phyloP scores from a whole-genome alignment of 1,140 invertebrate genomes.

The Batillaria attramentaria region DNA sequence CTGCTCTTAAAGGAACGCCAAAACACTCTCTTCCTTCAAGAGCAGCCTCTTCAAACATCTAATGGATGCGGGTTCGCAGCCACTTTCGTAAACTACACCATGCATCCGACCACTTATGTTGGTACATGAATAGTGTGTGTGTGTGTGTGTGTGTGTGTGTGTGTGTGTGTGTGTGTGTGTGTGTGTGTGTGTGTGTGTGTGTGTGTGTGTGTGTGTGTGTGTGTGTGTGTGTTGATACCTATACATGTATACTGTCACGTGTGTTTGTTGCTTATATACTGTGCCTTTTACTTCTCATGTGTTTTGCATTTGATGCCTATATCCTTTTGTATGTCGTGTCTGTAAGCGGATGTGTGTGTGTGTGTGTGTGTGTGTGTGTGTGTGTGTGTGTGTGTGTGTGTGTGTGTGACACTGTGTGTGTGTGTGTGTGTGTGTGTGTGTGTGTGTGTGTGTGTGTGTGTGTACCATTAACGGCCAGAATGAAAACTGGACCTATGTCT shows the following conservation, averaged over 20 bases:
- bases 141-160: background rate
- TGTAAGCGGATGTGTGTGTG: background rate
- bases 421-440: background rate
- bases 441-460: background rate
- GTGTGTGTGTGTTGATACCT: too few relatives aligned
- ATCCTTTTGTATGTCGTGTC: background rate
- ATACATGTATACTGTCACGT: background rate
- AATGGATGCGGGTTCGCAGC: too few relatives aligned
- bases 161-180: background rate
- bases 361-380: background rate
- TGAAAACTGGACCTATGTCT: too few relatives aligned
- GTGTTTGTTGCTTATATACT: background rate
- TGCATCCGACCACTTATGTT: too few relatives aligned
- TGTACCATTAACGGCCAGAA: background rate
- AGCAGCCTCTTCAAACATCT: too few relatives aligned
- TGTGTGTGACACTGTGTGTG: background rate
- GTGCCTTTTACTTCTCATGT: background rate
- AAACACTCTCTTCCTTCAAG: too few relatives aligned
- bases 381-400: background rate
- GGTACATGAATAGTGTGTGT: background rate
- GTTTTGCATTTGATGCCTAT: background rate
- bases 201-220: background rate
- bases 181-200: background rate
- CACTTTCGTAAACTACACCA: too few relatives aligned
- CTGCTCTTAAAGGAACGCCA: too few relatives aligned